Evolutionary conservation across 2,888 invertebrate genomes (phyloP), one percentile per base, ranked within the genome.

Genomic region (Hyppa rectilinea): DNA sequence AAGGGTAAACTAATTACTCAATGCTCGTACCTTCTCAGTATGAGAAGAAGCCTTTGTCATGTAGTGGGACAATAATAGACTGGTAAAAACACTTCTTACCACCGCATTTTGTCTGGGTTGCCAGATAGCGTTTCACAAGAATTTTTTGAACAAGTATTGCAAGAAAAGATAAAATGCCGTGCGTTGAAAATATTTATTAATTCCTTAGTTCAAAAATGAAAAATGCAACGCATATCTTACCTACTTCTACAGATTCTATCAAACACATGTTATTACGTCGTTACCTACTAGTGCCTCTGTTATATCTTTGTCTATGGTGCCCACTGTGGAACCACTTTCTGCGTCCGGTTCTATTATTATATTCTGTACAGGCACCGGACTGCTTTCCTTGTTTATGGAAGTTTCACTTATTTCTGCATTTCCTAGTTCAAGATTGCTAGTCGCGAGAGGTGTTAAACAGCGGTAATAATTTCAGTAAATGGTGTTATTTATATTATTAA

Each of bases 311-410:
- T 12, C 12, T 29, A 29, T 10, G 6, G 14, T 38, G 43, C 56
- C 67, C n/a, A 38, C 47, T 20, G 6, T 23, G 20, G 1, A 55
- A 36, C 34, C 12, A 71, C 36, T 65, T 52, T 61, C 65, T 43
- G 56, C 14, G 36, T 61, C 76, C 76, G 73, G 79, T 71, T 78
- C 20, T 72, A 52, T 71, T 78, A 75, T 63, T 60, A 4, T 31
- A 59, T 59, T 53, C 77, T 23, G 12, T 6, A 4, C 58, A 14
- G 23, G 47, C 56, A 23, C 36, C n/a, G 61, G 31, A 52, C 17
- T 4, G 29, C 50, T 61, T 74, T 69, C 77, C 60, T 74, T 59
- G 43, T 36, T 50, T 61, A 72, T 71, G 40, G 29, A 2, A 7
- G 60, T 76, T 76, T 71, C 64, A 61, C 79, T 78, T 36, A 9